Evolutionary conservation across 2,797 vertebrate species (phyloP), one percentile per base, ranked within the genome.

Genomic region (Basileuterus tristriatus): DNA sequence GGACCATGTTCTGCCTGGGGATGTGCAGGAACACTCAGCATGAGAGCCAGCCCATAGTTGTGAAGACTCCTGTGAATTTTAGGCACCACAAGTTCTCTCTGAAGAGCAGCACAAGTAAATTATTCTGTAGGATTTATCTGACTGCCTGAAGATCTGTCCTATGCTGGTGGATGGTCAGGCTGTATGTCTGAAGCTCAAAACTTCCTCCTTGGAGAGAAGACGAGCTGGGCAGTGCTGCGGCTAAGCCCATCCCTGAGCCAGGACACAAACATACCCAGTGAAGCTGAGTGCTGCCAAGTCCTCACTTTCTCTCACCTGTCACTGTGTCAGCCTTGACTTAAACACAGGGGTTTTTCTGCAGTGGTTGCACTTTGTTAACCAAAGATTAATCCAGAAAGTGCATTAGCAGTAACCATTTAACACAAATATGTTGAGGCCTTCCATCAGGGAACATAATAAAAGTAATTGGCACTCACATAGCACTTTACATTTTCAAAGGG

Each of bases 331-430:
- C 43, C 43, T 80, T 59, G 37, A 68, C 56, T 93, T 62, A 80
- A 81, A 39, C 39, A 67, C 24, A 8, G 30, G 5, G 71, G 41
- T 4, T 34, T 64, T 90, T 92, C 80, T 83, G 62, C 60, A 82
- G 49, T 5, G 11, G 15, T 56, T 88, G 77, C 20, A 49, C 52
- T 93, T 86, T 65, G 50, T 79, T 95, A 94, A 91, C 59, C 71
- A 90, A 90, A 88, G 94, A 92, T 83, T 90, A 94, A 82, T 96
- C 79, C 87, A 90, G 82, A 94, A 93, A 90, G 34, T 93, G 83
- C 96, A 96, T 96, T 97, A 97, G 83, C 83, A 56, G 74, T n/a
- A 84, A 86, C 84, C 63, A 60, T 89, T 94, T 94, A 94, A 86
- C 87, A 91, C 70, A 96, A 93, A 94, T 87, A 93, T 0, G 0